Base-by-base conservation (phyloP, 1,140 invertebrate species). In the Drosophila athabasca region DNA sequence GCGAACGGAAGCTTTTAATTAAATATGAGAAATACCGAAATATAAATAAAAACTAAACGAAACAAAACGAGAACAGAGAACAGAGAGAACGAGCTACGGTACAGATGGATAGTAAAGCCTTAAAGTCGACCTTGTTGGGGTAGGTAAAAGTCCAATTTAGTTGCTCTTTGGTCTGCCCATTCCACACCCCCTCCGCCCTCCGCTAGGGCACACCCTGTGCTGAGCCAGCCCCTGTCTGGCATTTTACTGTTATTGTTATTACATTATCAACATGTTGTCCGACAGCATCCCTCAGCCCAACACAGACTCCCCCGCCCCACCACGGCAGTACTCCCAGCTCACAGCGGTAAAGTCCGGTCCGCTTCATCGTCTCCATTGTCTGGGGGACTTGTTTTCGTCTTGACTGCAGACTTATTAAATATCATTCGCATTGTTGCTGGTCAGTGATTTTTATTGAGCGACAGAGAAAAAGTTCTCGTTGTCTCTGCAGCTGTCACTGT, bases 351-450 rank as follows among this genome's bases (percentile, higher is more conserved):
- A 35, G 24, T 17, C 51, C 41, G 26, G 17, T 26, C 31, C n/a
- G 24, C 44, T 26, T 5, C 48, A 48, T 44, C 9, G 59, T 57
- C 45, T 26, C 49, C 31, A 19, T 61, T 53, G 55, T 66, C 46
- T 49, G 17, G 17, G 51, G 9, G 59, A 58, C 62, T 79, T 59
- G 58, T 67, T 43, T 49, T 69, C 49, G 64, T 64, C 80, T 68
- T 55, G 59, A 45, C 46, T 51, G 54, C 61, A 67, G 61, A 75
- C 78, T 81, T 84, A 87, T 87, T 87, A 81, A 87, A 81, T 84
- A 81, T 77, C 77, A 87, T 57, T 52, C 82, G 66, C 67, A 78
- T 87, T 85, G 82, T 78, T 85, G 82, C 72, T 87, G 83, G 82
- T 82, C 82, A 82, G 82, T 78, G 75, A 82, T 82, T 88, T 81